A percentile compares a stretch with the other conserved stretches of the same genome.
These are phyloP conservation scores for Corythornis cristatus DNA, from an alignment of 2,113 vertebrate genomes.

Conservation along the genomic window DNA sequence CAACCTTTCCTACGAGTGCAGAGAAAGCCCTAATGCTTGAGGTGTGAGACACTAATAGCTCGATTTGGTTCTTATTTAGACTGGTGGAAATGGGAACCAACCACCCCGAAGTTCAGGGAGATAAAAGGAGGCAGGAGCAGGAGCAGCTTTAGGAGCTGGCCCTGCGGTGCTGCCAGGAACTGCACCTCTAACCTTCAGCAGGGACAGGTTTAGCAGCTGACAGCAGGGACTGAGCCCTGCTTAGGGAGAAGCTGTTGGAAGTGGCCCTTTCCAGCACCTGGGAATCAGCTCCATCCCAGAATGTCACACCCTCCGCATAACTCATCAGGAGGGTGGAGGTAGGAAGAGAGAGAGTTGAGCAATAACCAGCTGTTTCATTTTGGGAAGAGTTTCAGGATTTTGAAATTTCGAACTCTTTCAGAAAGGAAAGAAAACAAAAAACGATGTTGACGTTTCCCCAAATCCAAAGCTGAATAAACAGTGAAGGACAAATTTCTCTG, in stretches of 20 bases:
- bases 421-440: constrained; percentile 30
- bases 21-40: neutral
- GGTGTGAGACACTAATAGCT: neutral
- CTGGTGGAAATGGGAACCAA: rapidly evolving
- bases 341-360: constrained; percentile 5
- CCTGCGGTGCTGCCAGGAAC: neutral
- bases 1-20: neutral
- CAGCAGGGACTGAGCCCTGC: neutral
- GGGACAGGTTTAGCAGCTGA: neutral
- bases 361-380: constrained; percentile 52
- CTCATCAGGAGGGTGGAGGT: constrained; percentile 52
- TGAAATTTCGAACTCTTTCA: constrained; percentile 30
- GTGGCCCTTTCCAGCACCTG: constrained; percentile 6
- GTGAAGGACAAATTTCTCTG: neutral
- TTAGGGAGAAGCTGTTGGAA: neutral
- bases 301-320: constrained; percentile 45
- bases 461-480: constrained; percentile 23
- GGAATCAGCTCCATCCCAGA: neutral
- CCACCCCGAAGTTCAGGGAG: neutral
- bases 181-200: neutral
- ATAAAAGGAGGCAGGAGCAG: neutral
- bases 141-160: neutral
- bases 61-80: rapidly evolving
- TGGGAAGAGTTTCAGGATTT: constrained; percentile 64
- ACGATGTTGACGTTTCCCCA: neutral